Conservation (phyloP, 1,140 invertebrate genomes). For the Anastatus disparis region DNA sequence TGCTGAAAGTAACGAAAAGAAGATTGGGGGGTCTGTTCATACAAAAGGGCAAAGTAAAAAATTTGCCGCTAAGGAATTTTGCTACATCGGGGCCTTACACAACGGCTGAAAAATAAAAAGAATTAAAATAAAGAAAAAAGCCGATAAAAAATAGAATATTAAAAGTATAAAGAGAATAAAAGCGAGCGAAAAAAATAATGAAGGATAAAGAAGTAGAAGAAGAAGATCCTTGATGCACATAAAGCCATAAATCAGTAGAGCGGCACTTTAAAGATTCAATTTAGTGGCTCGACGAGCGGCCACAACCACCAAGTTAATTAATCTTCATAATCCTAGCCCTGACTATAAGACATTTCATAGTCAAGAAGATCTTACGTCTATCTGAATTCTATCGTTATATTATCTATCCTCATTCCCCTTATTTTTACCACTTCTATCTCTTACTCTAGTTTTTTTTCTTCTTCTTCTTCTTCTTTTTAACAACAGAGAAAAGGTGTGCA, state of each 20-base stretch:
- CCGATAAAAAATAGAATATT: no score
- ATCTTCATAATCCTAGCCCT: conserved; percentile 55
- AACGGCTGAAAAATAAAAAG: conserved; percentile 10
- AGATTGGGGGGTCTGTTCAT: no score
- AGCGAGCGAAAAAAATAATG: no score
- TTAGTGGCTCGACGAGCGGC: conserved; percentile 52
- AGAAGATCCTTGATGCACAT: no score
- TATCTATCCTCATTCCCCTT: no score
- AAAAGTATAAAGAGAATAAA: conserved; percentile 20
- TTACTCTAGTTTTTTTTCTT: no score
- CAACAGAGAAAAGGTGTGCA: conserved; percentile 6
- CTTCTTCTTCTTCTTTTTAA: not conserved
- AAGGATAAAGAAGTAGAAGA: no score
- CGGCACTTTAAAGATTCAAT: conserved; percentile 55
- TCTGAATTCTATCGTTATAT: no score
- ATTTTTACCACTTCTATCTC: no score
- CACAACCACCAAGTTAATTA: conserved; percentile 56
- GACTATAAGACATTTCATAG: conserved; percentile 40
- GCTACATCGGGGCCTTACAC: not conserved
- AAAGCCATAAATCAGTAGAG: conserved; percentile 51
- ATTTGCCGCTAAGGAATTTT: conserved; percentile 1
- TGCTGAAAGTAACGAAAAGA: not conserved
- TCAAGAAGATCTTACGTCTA: conserved; percentile 16
- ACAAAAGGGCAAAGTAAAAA: no score
- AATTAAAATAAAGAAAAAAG: conserved; percentile 9